Evolutionary conservation across 1,140 invertebrate genomes (phyloP), one percentile per base, ranked within the genome.

Genomic region (Meloidogyne hapla): DNA sequence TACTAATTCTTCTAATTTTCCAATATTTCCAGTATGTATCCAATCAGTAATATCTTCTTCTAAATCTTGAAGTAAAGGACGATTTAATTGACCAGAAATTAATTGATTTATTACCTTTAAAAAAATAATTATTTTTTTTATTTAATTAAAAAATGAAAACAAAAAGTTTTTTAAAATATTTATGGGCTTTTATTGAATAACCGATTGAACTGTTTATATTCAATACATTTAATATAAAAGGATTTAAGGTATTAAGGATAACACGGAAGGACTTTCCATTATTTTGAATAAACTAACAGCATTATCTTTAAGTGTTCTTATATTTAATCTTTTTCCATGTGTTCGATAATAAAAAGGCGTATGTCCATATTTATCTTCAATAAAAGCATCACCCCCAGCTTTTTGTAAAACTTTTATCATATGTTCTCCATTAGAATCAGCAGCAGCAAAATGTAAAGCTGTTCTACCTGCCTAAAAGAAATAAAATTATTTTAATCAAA

Each of bases 1-100:
- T 1, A 95, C 93, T 79, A 94, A 88, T 71, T 92, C 90, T n/a
- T 94, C 94, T 80, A 95, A 88, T 88, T 93, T 92, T 87, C 94
- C 94, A 91, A 95, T 92, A 82, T 93, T 93, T 5, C 92, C 93
- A 63, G 90, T 90, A 80, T 91, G 91, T 23, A 94, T 90, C 77
- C 92, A 89, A 73, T 89, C 87, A 23, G 89, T 88, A 13, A 92
- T 89, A 82, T 91, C 91, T 28, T 88, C 84, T 74, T 92, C 91
- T 3, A 86, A 75, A 71, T 87, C 85, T 85, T 86, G 84, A 45
- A 86, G 73, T 26, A 86, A 67, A 9, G 85, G 80, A 15, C 84
- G 78, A 63, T 79, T 87, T 28, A 86, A 69, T 56, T 87, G 82
- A n/a, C 83, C 84, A 10, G 81, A 77, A 56, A 85, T 85, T n/a